A percentile compares a stretch with the other conserved stretches of the same genome.
Evolutionary conservation across 2,113 vertebrate species (phyloP).

Genomic region (Eclectus roratus): DNA sequence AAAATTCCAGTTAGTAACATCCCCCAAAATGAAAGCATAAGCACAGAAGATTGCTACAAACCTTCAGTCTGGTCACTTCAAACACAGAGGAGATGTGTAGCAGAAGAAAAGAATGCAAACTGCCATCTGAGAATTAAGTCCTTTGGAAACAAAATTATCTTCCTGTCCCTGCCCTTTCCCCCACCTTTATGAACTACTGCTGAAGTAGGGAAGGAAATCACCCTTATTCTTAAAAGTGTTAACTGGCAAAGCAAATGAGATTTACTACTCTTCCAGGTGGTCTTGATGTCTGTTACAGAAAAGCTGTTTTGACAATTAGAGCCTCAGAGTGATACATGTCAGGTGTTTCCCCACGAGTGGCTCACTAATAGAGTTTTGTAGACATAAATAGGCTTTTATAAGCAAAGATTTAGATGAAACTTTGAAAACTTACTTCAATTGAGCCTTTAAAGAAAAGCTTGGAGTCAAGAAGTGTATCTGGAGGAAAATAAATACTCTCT

Average conservation of each 20-base stretch:
- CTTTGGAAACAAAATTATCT: not conserved
- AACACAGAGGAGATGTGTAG: accelerated
- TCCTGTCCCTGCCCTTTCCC: not conserved
- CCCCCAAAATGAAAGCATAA: not conserved
- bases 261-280: not conserved
- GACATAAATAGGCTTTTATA: not conserved
- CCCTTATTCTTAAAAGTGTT: not conserved
- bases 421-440: not conserved
- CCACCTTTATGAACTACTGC: not conserved
- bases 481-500: not conserved
- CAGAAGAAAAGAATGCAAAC: not conserved
- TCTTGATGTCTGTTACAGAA: not conserved
- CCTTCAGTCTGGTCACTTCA: not conserved
- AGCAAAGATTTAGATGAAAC: not conserved
- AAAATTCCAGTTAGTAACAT: not conserved
- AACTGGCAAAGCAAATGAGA: not conserved
- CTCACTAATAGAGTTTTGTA: not conserved
- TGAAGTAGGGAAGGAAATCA: not conserved
- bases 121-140: not conserved
- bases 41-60: not conserved
- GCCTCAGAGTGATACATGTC: not conserved
- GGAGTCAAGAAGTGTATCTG: not conserved
- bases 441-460: not conserved
- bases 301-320: not conserved
- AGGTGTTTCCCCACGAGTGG: not conserved